Base-by-base conservation (phyloP, 2,113 vertebrate genomes). In the Megalops atlanticus region DNA sequence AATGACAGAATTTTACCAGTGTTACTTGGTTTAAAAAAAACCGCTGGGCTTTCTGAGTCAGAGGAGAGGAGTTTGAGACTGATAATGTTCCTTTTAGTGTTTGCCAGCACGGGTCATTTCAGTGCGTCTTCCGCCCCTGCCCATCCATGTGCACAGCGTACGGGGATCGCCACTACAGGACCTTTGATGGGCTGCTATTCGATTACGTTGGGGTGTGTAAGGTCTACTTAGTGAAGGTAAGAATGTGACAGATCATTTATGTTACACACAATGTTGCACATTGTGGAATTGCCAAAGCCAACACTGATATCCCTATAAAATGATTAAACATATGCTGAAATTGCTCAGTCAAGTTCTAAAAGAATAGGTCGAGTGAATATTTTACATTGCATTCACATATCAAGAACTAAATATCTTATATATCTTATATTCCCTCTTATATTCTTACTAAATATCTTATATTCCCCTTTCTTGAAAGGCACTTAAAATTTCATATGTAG, bases 121-220 rank as follows among this genome's bases (percentile, higher is more conserved):
- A 95, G 85, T 99, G 98, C 77, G 81, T 83, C 75, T 96, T 98
- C 86, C 94, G 88, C 21, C 96, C 97, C 0, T 99, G 98, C n/a
- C 95, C 98, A 0, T 95, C 97, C 21, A 97, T 98, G 95, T 99
- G 98, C 87, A 96, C 95, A 0, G 92, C 93, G 0, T 99, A 99
- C 0, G 96, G 97, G 0, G 98, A 99, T 83, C 96, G 98, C 0
- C 98, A 99, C 89, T 99, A 96, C 92, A 91, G 94, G 43, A 99
- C 97, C 0, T 99, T 99, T 39, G 98, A 99, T 12, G 97, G 98
- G 0, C 92, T 99, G 54, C 92, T 95, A 0, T 99, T 95, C 78
- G 98, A 98, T 91, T 99, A 98, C 2, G 89, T 97, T 33, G 97
- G 97, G 1, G 89, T 92, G 0, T 99, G 98, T 87, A 97, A 96